Evolutionary conservation across 2,113 vertebrate genomes (phyloP).

Genomic region (Pelmatolapia mariae): DNA sequence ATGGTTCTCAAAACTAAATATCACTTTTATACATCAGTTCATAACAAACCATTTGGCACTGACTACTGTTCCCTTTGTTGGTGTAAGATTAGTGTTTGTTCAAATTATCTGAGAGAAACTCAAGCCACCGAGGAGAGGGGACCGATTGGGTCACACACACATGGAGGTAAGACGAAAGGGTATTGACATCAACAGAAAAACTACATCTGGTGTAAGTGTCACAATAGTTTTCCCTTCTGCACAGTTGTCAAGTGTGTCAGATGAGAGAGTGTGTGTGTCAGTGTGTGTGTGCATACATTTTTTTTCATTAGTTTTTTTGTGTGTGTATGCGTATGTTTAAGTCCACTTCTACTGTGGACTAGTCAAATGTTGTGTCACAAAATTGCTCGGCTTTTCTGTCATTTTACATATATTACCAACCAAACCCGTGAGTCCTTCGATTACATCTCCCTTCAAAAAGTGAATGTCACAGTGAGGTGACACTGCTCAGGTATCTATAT

Average conservation of each 20-base stretch:
- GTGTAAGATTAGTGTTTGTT: conserved; percentile 28
- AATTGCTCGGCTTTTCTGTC: conserved; percentile 52
- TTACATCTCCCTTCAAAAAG: conserved; percentile 71
- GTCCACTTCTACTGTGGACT: conserved; percentile 51
- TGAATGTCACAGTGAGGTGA: conserved; percentile 88
- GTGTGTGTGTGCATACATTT: not conserved
- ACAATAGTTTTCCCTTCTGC: conserved; percentile 43
- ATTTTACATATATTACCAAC: conserved; percentile 27
- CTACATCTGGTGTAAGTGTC: conserved; percentile 61
- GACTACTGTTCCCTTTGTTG: conserved; percentile 17
- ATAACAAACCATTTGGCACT: conserved; percentile 49
- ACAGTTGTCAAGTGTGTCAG: conserved; percentile 21
- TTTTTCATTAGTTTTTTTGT: not conserved
- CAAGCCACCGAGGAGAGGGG: conserved; percentile 37
- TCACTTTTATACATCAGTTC: conserved; percentile 52
- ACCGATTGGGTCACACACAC: conserved; percentile 36
- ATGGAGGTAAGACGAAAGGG: conserved; percentile 57
- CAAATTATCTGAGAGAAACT: conserved; percentile 33
- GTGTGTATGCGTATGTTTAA: not conserved
- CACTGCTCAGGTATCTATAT: conserved; percentile 91
- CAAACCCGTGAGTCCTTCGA: not conserved
- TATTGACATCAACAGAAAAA: conserved; percentile 65
- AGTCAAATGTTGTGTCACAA: conserved; percentile 46
- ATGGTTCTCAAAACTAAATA: conserved; percentile 51
- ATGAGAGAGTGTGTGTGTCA: not conserved